Evolutionary conservation across 1,140 invertebrate genomes (phyloP).

Genomic region (Glossosoma conforme): DNA sequence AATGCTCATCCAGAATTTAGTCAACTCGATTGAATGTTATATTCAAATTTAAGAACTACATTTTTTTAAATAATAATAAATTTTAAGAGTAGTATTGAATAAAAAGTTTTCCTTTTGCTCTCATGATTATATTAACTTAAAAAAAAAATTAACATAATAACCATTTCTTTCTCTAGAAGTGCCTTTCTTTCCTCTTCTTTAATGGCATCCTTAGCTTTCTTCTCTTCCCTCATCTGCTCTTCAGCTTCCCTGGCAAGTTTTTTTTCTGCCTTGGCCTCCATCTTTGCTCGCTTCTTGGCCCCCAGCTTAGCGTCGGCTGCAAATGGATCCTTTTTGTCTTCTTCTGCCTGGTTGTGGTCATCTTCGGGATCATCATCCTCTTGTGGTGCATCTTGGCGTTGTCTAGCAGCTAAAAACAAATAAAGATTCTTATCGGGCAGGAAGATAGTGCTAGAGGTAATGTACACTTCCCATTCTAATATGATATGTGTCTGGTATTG

Average conservation of each 20-base stretch:
- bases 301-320: constrained; percentile 75
- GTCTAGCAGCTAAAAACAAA: constrained; percentile 23
- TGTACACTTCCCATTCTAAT: no score
- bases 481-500: no score
- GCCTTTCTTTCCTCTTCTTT: constrained; percentile 69
- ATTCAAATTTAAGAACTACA: no score
- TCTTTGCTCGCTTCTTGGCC: constrained; percentile 85
- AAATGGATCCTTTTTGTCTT: constrained; percentile 34
- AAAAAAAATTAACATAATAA: constrained; percentile 24
- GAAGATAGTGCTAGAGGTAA: no score
- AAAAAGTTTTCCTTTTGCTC: background rate
- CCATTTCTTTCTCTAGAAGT: constrained; percentile 57
- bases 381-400: constrained; percentile 35
- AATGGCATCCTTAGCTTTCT: constrained; percentile 62
- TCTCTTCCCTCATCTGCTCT: constrained; percentile 66
- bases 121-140: background rate
- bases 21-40: no score
- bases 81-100: no score
- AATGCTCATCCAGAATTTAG: no score
- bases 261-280: constrained; percentile 90
- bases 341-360: constrained; percentile 41
- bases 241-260: constrained; percentile 76
- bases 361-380: constrained; percentile 41
- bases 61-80: no score
- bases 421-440: no score